A percentile compares a stretch with the other conserved stretches of the same genome.
Conservation (phyloP, 2,797 vertebrate species). For the Crenuchus spilurus region DNA sequence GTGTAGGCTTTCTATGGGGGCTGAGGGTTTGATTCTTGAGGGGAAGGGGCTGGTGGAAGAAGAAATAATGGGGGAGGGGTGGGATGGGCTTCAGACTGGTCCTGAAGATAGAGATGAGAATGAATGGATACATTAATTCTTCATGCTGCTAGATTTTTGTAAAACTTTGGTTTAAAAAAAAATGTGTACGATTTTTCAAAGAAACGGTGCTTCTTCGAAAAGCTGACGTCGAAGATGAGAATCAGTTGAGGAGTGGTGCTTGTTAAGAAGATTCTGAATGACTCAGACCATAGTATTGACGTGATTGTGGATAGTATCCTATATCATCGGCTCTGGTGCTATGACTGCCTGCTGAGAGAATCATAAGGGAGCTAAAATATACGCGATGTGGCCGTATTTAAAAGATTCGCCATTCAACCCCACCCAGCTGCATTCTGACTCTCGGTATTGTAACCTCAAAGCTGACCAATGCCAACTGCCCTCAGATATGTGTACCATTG, state of each 20-base stretch:
- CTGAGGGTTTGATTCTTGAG: conserved; percentile 40
- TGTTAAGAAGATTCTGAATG: not conserved
- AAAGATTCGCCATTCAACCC: conserved; percentile 8
- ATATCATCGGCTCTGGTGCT: not conserved
- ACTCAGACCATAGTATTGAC: conserved; percentile 8
- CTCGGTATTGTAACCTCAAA: conserved; percentile 31
- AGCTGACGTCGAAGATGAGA: not conserved
- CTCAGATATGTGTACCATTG: conserved; percentile 38
- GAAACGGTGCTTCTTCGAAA: not conserved
- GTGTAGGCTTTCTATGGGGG: not conserved
- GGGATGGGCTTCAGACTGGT: conserved; percentile 1
- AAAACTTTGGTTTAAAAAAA: not conserved
- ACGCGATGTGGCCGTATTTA: not conserved
- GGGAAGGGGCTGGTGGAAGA: conserved; percentile 33
- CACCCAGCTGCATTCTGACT: conserved; percentile 39
- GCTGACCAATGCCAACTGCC: conserved; percentile 45
- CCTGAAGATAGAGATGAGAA: conserved; percentile 10
- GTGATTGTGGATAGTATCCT: not conserved
- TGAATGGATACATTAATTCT: conserved; percentile 29
- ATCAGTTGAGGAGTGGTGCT: not conserved
- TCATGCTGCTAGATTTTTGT: not conserved
- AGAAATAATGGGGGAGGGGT: conserved; percentile 31
- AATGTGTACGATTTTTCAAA: not conserved
- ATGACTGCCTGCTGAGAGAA: not conserved
- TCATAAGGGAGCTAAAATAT: not conserved